phyloP scores from a whole-genome alignment of 2,888 invertebrate species.

The Criorhina ranunculi region DNA sequence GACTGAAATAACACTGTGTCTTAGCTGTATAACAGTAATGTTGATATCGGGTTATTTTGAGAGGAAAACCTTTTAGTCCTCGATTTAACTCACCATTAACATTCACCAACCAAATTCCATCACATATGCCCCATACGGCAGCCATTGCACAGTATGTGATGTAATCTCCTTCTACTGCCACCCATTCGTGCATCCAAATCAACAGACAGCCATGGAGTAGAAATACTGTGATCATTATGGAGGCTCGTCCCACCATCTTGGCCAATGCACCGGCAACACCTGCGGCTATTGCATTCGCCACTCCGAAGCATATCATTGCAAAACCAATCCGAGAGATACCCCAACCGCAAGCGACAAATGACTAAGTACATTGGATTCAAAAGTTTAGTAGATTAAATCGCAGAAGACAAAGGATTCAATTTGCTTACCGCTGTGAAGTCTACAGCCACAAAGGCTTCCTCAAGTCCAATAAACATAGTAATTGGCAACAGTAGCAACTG shows the following conservation, averaged over 20 bases:
- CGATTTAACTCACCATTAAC: conserved; percentile 90
- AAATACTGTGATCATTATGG: conserved; percentile 91
- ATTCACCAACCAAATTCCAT: conserved; percentile 96
- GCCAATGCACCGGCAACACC: conserved; percentile 91
- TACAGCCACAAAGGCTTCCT: conserved; percentile 96
- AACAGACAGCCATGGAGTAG: conserved; percentile 89
- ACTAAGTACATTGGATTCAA: conserved; percentile 86
- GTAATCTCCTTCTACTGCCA: conserved; percentile 88
- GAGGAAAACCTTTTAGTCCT: not conserved
- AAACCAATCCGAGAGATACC: conserved; percentile 96
- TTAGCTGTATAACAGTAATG: not conserved
- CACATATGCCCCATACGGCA: conserved; percentile 94
- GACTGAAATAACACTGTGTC: not conserved
- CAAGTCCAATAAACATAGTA: conserved; percentile 96
- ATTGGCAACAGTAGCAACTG: conserved; percentile 94
- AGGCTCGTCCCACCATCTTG: conserved; percentile 90
- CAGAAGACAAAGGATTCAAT: not conserved
- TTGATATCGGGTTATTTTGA: not conserved
- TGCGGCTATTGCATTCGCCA: conserved; percentile 94
- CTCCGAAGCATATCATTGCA: conserved; percentile 96
- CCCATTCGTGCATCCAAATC: conserved; percentile 89
- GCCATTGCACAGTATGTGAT: conserved; percentile 91
- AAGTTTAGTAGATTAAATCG: not conserved
- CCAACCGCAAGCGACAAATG: conserved; percentile 94
- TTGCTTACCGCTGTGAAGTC: conserved; percentile 90